These are phyloP conservation scores for Toxostoma redivivum DNA, from an alignment of 2,113 vertebrate genomes.

Conservation along the genomic window DNA sequence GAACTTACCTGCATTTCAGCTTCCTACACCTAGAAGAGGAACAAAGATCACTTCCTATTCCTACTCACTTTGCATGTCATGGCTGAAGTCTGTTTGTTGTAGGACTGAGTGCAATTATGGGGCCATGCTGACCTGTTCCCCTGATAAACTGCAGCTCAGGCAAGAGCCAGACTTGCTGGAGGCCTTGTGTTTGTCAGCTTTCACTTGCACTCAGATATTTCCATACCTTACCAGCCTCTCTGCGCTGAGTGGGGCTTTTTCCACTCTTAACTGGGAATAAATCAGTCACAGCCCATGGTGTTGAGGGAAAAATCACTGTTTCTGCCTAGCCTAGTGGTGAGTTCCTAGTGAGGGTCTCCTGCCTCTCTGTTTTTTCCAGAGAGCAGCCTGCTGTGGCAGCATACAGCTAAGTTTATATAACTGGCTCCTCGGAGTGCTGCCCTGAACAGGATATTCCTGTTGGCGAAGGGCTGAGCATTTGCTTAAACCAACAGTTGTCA, in stretches of 20 bases:
- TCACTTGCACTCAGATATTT: fast-evolving
- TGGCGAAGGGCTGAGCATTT: slow-evolving; percentile 64
- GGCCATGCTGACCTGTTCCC: not conserved
- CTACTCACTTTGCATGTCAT: not conserved
- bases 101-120: not conserved
- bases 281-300: fast-evolving
- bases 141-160: not conserved
- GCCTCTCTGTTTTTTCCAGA: not conserved
- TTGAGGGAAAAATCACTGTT: not conserved
- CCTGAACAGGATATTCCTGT: slow-evolving; percentile 80
- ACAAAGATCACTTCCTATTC: slow-evolving; percentile 38
- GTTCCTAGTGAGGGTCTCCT: not conserved
- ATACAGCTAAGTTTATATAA: slow-evolving; percentile 67
- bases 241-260: not conserved
- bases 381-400: slow-evolving; percentile 15
- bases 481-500: slow-evolving; percentile 69
- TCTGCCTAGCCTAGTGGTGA: not conserved
- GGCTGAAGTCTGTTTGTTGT: not conserved
- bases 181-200: not conserved
- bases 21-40: slow-evolving; percentile 3
- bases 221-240: not conserved
- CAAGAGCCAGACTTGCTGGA: not conserved
- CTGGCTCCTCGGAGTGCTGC: slow-evolving; percentile 48
- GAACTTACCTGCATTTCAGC: not conserved
- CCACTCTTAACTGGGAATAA: not conserved